A percentile compares a stretch with the other conserved stretches of the same genome.
Conservation (phyloP, 2,888 invertebrate genomes). For the Stenoptilia bipunctidactyla region DNA sequence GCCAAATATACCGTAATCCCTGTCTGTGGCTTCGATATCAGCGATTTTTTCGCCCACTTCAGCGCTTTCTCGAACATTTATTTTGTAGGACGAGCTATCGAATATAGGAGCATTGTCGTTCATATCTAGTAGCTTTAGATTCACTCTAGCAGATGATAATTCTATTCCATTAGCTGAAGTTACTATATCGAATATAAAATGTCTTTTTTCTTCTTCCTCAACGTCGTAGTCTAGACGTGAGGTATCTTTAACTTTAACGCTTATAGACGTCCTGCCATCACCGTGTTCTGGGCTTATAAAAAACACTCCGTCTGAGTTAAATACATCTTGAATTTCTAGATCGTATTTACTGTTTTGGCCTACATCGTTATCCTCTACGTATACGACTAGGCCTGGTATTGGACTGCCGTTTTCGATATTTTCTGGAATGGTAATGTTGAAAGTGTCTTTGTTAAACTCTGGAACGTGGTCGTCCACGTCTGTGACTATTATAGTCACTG, state of each 20-base stretch:
- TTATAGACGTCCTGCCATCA: conserved; percentile 80
- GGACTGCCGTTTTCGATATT: conserved; percentile 79
- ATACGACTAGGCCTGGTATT: conserved; percentile 79
- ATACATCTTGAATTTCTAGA: conserved; percentile 71
- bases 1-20: conserved; percentile 80
- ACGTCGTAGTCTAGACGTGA: conserved; percentile 80
- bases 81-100: conserved; percentile 72
- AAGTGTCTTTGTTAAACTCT: conserved; percentile 75
- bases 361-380: conserved; percentile 80
- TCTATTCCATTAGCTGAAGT: conserved; percentile 69
- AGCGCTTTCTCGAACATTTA: conserved; percentile 77
- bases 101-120: conserved; percentile 86
- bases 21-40: conserved; percentile 77
- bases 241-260: conserved; percentile 77
- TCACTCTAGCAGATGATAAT: conserved; percentile 72
- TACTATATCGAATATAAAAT: conserved; percentile 77
- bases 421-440: conserved; percentile 80
- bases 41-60: conserved; percentile 74
- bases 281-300: conserved; percentile 76
- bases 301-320: conserved; percentile 72
- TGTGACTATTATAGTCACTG: conserved; percentile 82
- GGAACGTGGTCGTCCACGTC: conserved; percentile 85
- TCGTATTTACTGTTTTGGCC: conserved; percentile 81
- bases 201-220: conserved; percentile 65
- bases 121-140: conserved; percentile 77